Evolutionary conservation across 2,797 vertebrate species (phyloP).

Genomic region (Typhlichthys eigenmanni): DNA sequence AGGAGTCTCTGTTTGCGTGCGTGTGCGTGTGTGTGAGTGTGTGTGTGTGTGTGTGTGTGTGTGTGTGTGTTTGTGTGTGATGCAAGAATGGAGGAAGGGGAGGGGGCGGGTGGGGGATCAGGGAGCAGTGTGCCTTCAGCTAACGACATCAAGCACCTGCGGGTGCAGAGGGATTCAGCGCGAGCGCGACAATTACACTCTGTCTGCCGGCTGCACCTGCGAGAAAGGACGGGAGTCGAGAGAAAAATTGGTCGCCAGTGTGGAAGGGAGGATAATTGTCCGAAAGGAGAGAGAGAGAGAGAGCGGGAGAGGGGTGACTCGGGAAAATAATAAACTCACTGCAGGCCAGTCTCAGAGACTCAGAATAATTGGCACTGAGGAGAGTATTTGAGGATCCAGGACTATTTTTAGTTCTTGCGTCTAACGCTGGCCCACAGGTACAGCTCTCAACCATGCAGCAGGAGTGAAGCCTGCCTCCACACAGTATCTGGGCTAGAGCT

Average conservation of each 20-base stretch:
- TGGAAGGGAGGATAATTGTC: background rate
- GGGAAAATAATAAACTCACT: background rate
- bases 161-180: no score
- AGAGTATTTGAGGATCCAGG: constrained; percentile 12
- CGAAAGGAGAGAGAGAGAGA: background rate
- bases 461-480: constrained; percentile 8
- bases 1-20: background rate
- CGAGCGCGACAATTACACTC: no score
- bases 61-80: background rate
- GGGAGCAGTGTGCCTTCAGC: no score
- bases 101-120: background rate
- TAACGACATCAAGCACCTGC: no score
- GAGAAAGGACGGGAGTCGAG: no score
- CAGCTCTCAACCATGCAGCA: constrained; percentile 19
- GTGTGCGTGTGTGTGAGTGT: no score
- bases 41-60: background rate
- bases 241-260: background rate
- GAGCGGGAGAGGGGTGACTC: background rate
- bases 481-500: background rate
- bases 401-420: constrained; percentile 8
- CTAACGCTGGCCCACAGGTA: constrained; percentile 23
- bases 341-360: constrained; percentile 8
- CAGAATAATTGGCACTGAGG: constrained; percentile 2
- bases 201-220: no score
- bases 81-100: background rate